Evolutionary conservation across 2,797 vertebrate genomes (phyloP), one percentile per base, ranked within the genome.

Genomic region (Myripristis murdjan): DNA sequence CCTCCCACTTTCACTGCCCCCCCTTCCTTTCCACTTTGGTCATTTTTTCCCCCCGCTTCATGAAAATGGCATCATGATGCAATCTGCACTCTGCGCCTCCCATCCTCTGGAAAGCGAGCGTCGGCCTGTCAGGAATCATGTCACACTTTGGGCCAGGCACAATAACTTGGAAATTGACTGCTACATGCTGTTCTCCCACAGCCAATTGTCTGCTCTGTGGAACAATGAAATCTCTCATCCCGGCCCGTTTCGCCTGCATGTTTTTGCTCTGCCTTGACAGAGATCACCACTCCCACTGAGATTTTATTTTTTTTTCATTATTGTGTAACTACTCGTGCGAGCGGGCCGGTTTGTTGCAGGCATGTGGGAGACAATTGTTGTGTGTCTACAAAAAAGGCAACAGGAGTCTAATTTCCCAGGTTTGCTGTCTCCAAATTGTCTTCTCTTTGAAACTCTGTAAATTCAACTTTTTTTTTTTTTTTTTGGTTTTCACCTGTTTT

Each of bases 81-180:
- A 63, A 74, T 73, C 81, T 48, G 70, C 75, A 57, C 58, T 62
- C 63, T 54, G 66, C 31, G 20, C 70, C 51, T 68, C 39, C 63
- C 4, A 12, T 14, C 1, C 58, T n/a, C 54, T 56, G 26, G 54
- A 71, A 31, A 48, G 28, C 28, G 28, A 4, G 4, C 7, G 28
- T 64, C 44, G 16, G 35, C 72, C 75, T 55, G 70, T 73, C 82
- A 67, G 57, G 59, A 64, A 64, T 55, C 69, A 24, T 41, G 70
- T 74, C 62, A 62, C 53, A 55, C 75, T 68, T 66, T 59, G 49
- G 41, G 53, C 7, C 52, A 48, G 60, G 48, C 79, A 82, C 66
- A 79, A 66, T 78, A 77, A 60, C n/a, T 60, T 4, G 2, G 52
- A 48, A 76, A 76, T 26, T 33, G 60, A 61, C 69, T 53, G 53